Conservation (phyloP, 1,140 invertebrate genomes). For the Aphidius gifuensis region DNA sequence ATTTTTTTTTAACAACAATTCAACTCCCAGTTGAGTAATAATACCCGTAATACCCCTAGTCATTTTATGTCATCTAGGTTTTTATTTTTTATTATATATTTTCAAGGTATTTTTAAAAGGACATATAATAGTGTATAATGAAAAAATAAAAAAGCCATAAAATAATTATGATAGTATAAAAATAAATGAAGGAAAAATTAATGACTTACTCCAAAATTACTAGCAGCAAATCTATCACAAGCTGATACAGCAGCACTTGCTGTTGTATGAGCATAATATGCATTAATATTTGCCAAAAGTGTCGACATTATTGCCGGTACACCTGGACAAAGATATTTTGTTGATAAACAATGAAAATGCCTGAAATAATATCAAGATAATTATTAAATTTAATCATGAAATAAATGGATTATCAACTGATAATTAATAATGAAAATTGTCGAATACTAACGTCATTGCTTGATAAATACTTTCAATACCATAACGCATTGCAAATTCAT, state of each 20-base stretch:
- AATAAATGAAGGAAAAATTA: not conserved
- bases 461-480: constrained; percentile 99
- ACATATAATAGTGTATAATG: no score
- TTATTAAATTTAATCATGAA: not conserved
- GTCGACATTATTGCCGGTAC: constrained; percentile 99
- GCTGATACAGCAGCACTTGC: constrained; percentile 96
- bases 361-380: constrained; percentile 59
- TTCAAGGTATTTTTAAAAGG: no score
- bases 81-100: no score
- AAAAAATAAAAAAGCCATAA: no score
- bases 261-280: constrained; percentile 99
- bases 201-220: constrained; percentile 93
- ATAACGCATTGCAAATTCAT: constrained; percentile 99
- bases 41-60: no score
- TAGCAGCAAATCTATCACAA: constrained; percentile 97
- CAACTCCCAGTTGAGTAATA: no score
- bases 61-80: no score
- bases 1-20: no score
- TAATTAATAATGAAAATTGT: not conserved
- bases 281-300: constrained; percentile 97
- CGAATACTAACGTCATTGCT: constrained; percentile 90
- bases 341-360: constrained; percentile 98
- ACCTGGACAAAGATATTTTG: constrained; percentile 97
- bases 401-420: not conserved
- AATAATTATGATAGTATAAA: no score